Base-by-base conservation (phyloP, 2,888 invertebrate genomes). In the Tetragonula carbonaria region DNA sequence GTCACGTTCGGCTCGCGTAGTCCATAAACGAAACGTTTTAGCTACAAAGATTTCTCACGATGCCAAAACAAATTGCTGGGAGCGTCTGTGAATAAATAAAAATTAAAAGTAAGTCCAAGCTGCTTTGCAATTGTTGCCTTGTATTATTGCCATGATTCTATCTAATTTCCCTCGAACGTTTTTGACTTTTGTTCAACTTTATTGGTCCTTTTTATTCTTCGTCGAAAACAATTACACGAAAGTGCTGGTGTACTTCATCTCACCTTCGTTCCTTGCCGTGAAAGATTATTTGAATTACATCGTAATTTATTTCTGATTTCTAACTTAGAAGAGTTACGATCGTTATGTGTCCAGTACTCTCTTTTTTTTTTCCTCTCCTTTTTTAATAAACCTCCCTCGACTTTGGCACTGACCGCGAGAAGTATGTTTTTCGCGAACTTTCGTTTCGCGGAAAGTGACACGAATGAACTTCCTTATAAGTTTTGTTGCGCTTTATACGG, bases 11-110 rank as follows among this genome's bases (percentile, higher is more conserved):
- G 53, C 16, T 57, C 38, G 62, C 51, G 28, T 67, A 63, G 75
- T 82, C 66, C 62, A 73, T 78, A 75, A 75, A 78, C 68, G 78
- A 82, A 82, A 82, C 68, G 82, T 51, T 85, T 87, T 51, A 59
- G 57, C 57, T 28, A 67, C 57, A 23, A 67, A 67, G 75, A 85
- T 85, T 85, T 78, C 62, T n/a, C 71, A 57, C 72, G 45, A 23
- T 3, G 33, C 57, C 66, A n/a, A 59, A 28, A 76, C 55, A 70
- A 82, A 84, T 82, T 11, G 51, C 38, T 6, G 1, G 51, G 5
- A 66, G 51, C 62, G 84, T 55, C 50, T 14, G 71, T 14, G 82
- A 80, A 78, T 79, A 73, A 66, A 81, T 71, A 76, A 79, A 62
- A 73, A 63, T 78, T 53, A 59, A 66, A 8, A 21, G 13, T 18